phyloP scores from a whole-genome alignment of 2,113 vertebrate genomes.

The Natator depressus region DNA sequence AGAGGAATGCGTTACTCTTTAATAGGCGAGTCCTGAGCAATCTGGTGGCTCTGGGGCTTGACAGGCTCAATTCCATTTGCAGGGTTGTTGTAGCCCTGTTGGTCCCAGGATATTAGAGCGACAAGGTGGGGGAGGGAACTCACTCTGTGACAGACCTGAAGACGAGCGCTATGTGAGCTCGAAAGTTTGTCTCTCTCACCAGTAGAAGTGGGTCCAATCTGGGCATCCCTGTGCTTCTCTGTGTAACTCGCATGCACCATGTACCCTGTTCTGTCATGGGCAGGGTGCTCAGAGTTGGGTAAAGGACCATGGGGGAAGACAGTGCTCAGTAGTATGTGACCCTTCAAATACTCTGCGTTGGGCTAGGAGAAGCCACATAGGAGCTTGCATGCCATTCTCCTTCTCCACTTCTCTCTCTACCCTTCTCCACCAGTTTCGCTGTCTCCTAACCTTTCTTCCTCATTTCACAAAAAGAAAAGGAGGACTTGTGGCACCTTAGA shows the following conservation, averaged over 20 bases:
- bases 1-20: neutral
- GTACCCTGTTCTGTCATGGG: too few species aligned
- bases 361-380: neutral
- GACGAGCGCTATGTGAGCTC: too few species aligned
- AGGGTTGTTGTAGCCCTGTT: neutral
- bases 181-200: too few species aligned
- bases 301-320: accelerated
- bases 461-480: too few species aligned
- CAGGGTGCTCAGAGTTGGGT: accelerated
- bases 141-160: too few species aligned
- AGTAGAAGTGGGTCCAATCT: neutral
- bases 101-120: neutral
- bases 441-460: neutral
- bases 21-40: accelerated
- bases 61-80: neutral
- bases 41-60: neutral
- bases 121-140: too few species aligned
- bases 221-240: accelerated
- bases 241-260: too few species aligned
- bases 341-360: neutral
- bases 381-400: neutral
- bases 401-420: neutral
- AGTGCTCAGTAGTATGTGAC: too few species aligned
- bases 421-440: neutral
- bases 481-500: too few species aligned